Percentiles rank a stretch among this genome's conserved stretches.
phyloP scores from a whole-genome alignment of 1,140 invertebrate species.

The Acromyrmex echinatior region DNA sequence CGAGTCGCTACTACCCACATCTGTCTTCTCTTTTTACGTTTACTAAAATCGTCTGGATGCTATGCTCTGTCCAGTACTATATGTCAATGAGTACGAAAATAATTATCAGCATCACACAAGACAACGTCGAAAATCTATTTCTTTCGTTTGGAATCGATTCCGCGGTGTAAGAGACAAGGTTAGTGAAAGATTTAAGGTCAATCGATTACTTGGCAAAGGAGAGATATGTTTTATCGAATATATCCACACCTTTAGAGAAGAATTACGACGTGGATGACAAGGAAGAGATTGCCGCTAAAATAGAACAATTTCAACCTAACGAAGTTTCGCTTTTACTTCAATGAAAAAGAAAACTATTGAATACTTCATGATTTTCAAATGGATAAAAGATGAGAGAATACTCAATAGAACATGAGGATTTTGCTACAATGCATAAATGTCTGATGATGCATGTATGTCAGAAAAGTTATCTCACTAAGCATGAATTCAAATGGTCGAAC shows the following conservation, averaged over 20 bases:
- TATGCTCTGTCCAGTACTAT: too few species aligned
- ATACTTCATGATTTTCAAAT: constrained; percentile 35
- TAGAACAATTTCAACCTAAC: constrained; percentile 43
- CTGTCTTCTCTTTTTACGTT: too few species aligned
- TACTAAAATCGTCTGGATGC: too few species aligned
- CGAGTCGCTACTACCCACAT: too few species aligned
- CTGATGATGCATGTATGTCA: constrained; percentile 17
- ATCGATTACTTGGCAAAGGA: constrained; percentile 41
- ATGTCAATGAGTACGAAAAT: background rate
- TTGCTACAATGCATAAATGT: constrained; percentile 14
- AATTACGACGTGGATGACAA: constrained; percentile 24
- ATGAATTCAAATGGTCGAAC: constrained; percentile 6
- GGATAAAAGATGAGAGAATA: background rate
- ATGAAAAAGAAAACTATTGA: background rate
- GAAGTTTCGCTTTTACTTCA: background rate
- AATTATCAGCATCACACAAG: background rate
- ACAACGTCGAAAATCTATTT: constrained; percentile 29
- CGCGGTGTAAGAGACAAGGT: constrained; percentile 8
- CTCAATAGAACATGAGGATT: background rate
- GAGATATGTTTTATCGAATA: constrained; percentile 41
- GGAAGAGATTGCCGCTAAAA: constrained; percentile 45
- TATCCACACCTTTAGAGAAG: constrained; percentile 6
- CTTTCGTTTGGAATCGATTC: constrained; percentile 20
- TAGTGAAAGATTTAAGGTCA: constrained; percentile 50
- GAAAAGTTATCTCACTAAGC: constrained; percentile 10